Evolutionary conservation across 2,113 vertebrate genomes (phyloP).

Genomic region (Mus musculus): DNA sequence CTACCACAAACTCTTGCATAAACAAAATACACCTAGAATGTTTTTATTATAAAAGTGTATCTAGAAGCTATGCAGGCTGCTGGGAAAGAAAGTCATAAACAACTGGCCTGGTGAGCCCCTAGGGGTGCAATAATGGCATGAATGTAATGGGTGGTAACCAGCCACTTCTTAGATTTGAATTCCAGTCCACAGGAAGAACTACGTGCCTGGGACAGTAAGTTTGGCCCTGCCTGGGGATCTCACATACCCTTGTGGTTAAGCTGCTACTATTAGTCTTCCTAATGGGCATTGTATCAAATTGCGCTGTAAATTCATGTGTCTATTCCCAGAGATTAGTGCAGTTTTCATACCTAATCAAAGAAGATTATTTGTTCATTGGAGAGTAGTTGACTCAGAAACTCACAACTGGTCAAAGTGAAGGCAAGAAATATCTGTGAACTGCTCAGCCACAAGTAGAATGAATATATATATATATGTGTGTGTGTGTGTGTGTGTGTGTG

Average conservation of each 20-base stretch:
- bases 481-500: no score
- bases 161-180: background rate
- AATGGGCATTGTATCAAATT: background rate
- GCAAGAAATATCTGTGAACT: background rate
- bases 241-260: background rate
- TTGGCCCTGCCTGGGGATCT: background rate
- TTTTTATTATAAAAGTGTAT: background rate
- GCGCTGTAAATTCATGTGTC: background rate
- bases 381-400: background rate
- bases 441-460: background rate
- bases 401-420: background rate
- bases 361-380: background rate
- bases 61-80: background rate
- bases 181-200: background rate
- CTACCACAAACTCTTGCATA: background rate
- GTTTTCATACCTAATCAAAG: background rate
- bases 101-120: no score
- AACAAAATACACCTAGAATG: background rate
- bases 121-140: background rate
- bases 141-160: background rate
- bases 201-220: background rate
- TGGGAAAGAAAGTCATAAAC: background rate
- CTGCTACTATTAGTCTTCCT: background rate
- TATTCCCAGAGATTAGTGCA: background rate
- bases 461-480: no score